Evolutionary conservation across 2,797 vertebrate species (phyloP), one percentile per base, ranked within the genome.

Genomic region (Notamacropus eugenii): DNA sequence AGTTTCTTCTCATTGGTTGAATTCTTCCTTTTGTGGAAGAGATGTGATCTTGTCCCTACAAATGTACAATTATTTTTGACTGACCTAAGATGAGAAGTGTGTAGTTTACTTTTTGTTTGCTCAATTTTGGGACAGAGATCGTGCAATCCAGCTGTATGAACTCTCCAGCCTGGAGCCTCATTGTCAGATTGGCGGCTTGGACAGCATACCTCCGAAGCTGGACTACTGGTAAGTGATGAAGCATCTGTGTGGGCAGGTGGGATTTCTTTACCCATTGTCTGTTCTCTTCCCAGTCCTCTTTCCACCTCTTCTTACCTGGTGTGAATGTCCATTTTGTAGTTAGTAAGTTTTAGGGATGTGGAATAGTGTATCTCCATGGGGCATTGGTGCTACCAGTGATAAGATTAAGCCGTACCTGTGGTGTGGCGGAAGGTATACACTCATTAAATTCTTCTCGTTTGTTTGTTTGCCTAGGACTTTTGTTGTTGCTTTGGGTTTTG

Each of bases 81-180:
- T 28, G 59, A 87, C 91, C 19, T 50, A 29, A 93, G 74, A n/a
- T 28, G 34, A 34, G 28, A 19, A 90, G 12, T 19, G 52, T 40
- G 2, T 14, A n/a, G 54, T 82, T 93, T 74, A 92, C 92, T 50
- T 55, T 57, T 31, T 46, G 10, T n/a, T 8, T 55, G 55, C 92
- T 95, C 97, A 24, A 55, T 91, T 94, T 97, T 93, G 74, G 52
- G 62, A 57, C 98, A 99, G 99, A 40, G 99, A 99, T 97, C 97
- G 97, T 95, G 99, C 99, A 98, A 98, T 99, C 95, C 99, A 99
- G 96, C 97, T 99, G 55, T 99, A 99, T 97, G 99, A 99, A 94
- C 97, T 99, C 31, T 99, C 98, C 22, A 99, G 99, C 92, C 97
- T 99, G 96, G 99, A 99, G 90, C 99, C 99, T 1, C 99, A 99